phyloP scores from a whole-genome alignment of 2,888 invertebrate genomes.

The Drosophila austrosaltans region DNA sequence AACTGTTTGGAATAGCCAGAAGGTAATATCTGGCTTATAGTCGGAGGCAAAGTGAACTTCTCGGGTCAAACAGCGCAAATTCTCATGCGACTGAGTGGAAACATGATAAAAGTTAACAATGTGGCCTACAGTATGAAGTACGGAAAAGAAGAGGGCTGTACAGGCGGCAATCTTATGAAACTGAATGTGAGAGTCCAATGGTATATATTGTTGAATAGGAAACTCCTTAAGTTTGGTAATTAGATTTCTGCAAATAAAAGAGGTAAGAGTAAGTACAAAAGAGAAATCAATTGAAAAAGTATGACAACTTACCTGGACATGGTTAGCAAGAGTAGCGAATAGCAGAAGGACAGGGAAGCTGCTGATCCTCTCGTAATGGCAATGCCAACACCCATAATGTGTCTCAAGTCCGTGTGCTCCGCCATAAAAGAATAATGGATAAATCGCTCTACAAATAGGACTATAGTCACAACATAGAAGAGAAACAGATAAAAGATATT shows the following conservation, averaged over 20 bases:
- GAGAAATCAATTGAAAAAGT: not conserved
- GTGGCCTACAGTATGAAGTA: conserved; percentile 96
- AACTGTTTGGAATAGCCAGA: conserved; percentile 97
- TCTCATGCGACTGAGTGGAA: conserved; percentile 96
- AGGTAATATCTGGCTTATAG: conserved; percentile 95
- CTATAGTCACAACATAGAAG: conserved; percentile 97
- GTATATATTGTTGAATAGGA: conserved; percentile 96
- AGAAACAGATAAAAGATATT: conserved; percentile 97
- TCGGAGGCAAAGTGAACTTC: conserved; percentile 97
- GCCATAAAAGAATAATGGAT: conserved; percentile 98
- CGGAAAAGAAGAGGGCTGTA: conserved; percentile 95
- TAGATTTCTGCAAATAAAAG: conserved; percentile 89
- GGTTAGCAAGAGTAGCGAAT: conserved; percentile 94
- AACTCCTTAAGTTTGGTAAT: conserved; percentile 97
- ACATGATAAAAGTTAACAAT: conserved; percentile 99
- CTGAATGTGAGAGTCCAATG: conserved; percentile 96
- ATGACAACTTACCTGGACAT: conserved; percentile 88
- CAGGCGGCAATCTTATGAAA: conserved; percentile 99
- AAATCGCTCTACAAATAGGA: conserved; percentile 96
- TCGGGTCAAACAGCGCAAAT: conserved; percentile 94
- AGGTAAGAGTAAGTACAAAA: not conserved
- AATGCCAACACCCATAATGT: conserved; percentile 98
- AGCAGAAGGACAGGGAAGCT: conserved; percentile 96
- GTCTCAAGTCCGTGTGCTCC: conserved; percentile 96
- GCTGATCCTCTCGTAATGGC: conserved; percentile 97